phyloP scores from a whole-genome alignment of 2,113 vertebrate genomes.

The Nycticorax nycticorax region DNA sequence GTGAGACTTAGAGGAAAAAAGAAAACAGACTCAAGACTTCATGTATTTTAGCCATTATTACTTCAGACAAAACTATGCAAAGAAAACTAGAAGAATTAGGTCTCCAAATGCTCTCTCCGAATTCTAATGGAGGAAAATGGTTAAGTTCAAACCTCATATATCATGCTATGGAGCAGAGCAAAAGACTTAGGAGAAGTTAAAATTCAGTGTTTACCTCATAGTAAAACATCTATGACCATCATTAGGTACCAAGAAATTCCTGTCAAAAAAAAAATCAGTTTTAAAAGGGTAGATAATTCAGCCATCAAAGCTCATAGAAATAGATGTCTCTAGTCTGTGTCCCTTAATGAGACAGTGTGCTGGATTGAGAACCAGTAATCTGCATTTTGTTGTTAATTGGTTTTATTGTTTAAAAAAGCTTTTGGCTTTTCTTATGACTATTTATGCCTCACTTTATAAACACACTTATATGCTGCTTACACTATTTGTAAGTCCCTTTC shows the following conservation, averaged over 20 bases:
- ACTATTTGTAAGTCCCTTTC: background rate
- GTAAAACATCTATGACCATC: background rate
- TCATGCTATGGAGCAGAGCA: background rate
- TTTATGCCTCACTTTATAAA: background rate
- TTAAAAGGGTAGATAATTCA: background rate
- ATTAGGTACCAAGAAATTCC: background rate
- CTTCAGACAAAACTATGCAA: background rate
- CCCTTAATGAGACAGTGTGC: background rate
- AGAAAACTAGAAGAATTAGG: background rate
- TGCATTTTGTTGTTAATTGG: background rate
- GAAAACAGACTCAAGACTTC: background rate
- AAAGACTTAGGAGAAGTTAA: background rate
- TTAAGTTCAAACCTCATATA: background rate
- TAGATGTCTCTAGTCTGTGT: background rate
- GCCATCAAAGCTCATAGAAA: background rate
- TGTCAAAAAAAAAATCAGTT: background rate
- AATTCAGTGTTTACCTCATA: background rate
- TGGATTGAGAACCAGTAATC: background rate
- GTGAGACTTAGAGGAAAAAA: background rate
- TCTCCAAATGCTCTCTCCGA: background rate
- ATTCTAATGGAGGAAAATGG: background rate
- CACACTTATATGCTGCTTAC: background rate
- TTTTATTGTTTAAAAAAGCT: background rate
- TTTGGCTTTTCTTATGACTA: background rate
- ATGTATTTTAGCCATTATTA: background rate